Evolutionary conservation across 92 coral and sea anemone species (phyloP), one percentile per base, ranked within the genome.

Genomic region (Heliopora coerulea): DNA sequence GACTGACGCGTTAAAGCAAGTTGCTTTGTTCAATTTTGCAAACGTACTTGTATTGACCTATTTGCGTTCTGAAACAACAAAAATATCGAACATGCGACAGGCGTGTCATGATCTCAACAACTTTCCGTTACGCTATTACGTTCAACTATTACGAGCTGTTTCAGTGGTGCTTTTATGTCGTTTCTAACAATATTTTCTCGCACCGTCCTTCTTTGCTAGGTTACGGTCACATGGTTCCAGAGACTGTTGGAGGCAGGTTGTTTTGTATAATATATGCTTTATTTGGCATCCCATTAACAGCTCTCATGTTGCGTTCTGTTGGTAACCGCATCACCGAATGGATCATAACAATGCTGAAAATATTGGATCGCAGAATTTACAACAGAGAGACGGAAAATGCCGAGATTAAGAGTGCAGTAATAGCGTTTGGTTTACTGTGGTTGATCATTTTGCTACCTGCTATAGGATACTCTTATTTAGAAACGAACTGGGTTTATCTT

Each of bases 211-310:
- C n/a, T 23, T 54, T 58, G 49, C 60, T 86, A 95, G 99, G 99
- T 26, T 95, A 95, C 74, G 99, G 99, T 19, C 99, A 95, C 67
- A 67, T 95, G 28, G 96, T 92, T 2, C 99, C 99, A 5, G 59
- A 80, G 27, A 85, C 99, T 8, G 14, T 70, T 3, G 72, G 63
- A 78, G 99, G 99, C 2, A 80, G 88, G 12, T 49, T 88, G 1
- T 62, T 95, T 29, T 95, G 99, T 59, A 95, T 95, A 19, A 37
- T 88, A 6, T 95, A 95, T 56, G 99, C 99, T 1, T 49, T 95
- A 32, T 68, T 95, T 62, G 99, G 99, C 0, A 95, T 95, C 8
- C 99, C 99, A 20, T 25, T 95, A 18, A 95, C 99, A 0, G 99
- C 96, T 56, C 73, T 95, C 30, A 95, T 96, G 6, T 85, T 95